Conservation (phyloP, 2,797 vertebrate species). For the Glossophaga mutica region DNA sequence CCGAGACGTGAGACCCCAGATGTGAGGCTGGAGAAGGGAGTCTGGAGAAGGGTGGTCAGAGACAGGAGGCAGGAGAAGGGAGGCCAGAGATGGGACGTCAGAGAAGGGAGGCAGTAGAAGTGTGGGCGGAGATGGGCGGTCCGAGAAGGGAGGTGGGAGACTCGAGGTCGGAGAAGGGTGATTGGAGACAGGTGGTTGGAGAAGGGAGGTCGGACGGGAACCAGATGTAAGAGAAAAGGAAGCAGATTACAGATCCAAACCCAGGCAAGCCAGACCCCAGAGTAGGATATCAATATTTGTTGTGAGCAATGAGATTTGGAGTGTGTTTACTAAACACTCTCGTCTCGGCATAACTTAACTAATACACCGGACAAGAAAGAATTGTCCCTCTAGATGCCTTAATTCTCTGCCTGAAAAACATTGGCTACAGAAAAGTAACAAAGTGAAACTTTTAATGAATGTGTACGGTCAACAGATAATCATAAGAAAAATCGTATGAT, state of each 20-base stretch:
- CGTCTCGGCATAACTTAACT: neutral
- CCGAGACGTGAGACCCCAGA: too few species aligned
- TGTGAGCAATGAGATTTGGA: neutral
- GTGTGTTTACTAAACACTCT: neutral
- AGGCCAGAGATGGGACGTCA: too few species aligned
- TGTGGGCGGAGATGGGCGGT: too few species aligned
- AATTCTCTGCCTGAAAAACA: neutral
- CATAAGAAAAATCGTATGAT: neutral
- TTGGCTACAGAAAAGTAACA: neutral
- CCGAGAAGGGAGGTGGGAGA: too few species aligned
- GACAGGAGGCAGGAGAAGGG: too few species aligned
- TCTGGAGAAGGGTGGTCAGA: too few species aligned
- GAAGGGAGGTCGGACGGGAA: too few species aligned
- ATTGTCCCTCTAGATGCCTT: neutral
- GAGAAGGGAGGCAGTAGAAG: too few species aligned
- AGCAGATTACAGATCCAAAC: neutral
- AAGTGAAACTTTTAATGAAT: neutral
- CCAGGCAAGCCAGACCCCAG: neutral
- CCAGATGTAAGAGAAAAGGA: neutral
- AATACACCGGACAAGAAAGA: neutral
- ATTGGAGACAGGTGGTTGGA: too few species aligned
- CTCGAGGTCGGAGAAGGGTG: too few species aligned
- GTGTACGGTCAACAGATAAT: neutral
- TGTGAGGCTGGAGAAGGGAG: too few species aligned
- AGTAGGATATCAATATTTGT: neutral